Evolutionary conservation across 2,797 vertebrate species (phyloP).

Genomic region (Mus spretus): DNA sequence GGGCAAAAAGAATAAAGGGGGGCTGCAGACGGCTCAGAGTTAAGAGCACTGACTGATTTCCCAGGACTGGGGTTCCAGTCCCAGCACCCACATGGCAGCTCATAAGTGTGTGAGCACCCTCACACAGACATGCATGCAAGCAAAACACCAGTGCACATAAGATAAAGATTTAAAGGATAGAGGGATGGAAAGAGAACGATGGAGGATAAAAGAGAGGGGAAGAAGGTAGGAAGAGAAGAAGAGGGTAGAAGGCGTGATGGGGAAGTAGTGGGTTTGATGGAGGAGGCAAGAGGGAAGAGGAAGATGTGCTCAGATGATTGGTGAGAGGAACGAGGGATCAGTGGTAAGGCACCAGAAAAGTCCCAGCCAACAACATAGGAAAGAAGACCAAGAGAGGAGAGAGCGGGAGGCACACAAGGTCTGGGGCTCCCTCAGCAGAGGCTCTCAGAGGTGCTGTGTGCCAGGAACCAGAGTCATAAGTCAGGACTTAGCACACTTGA

Average conservation of each 20-base stretch:
- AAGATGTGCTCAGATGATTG: too few species aligned
- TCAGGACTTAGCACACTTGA: background rate
- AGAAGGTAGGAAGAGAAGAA: background rate
- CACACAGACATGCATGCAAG: background rate
- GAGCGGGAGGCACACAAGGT: accelerated
- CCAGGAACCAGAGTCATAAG: background rate
- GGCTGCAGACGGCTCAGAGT: background rate
- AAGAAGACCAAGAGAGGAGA: background rate
- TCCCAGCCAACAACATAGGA: background rate
- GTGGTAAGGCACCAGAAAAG: background rate
- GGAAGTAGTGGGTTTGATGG: background rate
- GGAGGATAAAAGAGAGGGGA: too few species aligned
- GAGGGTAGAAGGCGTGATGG: too few species aligned
- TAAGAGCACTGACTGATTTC: background rate
- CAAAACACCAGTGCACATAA: background rate
- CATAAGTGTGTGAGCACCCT: background rate
- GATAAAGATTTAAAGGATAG: background rate
- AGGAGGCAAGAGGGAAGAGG: too few species aligned
- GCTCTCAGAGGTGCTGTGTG: background rate
- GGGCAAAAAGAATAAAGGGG: background rate
- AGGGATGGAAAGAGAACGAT: too few species aligned
- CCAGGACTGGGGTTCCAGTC: background rate
- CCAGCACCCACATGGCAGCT: background rate
- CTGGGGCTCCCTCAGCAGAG: background rate
- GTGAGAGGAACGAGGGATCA: accelerated